These are phyloP conservation scores for Corythornis vintsioides DNA, from an alignment of 2,113 vertebrate species.

Conservation along the genomic window DNA sequence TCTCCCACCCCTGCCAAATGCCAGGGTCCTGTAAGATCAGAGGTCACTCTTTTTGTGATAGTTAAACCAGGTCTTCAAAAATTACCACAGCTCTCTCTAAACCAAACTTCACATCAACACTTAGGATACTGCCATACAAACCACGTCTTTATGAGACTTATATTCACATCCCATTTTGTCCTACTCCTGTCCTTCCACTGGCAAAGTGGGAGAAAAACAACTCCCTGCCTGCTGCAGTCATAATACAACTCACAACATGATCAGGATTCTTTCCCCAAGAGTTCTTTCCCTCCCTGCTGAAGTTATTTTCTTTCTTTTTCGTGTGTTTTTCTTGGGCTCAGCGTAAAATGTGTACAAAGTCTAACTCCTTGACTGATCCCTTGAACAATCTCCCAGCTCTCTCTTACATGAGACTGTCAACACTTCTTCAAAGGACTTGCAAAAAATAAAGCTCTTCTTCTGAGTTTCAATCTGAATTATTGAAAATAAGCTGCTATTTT, in stretches of 20 bases:
- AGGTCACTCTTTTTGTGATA: not conserved
- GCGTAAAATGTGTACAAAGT: not conserved
- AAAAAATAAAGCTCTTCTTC: not conserved
- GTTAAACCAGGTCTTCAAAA: not conserved
- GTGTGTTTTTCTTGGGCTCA: not conserved
- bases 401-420: not conserved
- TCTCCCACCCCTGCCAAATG: not conserved
- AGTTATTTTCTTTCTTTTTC: not conserved
- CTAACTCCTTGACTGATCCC: not conserved
- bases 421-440: not conserved
- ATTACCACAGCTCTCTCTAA: not conserved
- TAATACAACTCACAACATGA: rapidly evolving
- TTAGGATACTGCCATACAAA: not conserved
- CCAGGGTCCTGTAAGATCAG: not conserved
- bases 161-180: not conserved
- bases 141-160: not conserved
- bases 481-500: not conserved
- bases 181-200: not conserved
- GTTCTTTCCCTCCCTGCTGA: not conserved
- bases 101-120: not conserved
- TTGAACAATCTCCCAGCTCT: not conserved
- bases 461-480: conserved; percentile 2
- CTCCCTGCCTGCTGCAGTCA: not conserved
- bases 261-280: not conserved
- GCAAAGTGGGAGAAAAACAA: not conserved